Base-by-base conservation (phyloP, 2,888 invertebrate species). In the Ophion obscuratus region DNA sequence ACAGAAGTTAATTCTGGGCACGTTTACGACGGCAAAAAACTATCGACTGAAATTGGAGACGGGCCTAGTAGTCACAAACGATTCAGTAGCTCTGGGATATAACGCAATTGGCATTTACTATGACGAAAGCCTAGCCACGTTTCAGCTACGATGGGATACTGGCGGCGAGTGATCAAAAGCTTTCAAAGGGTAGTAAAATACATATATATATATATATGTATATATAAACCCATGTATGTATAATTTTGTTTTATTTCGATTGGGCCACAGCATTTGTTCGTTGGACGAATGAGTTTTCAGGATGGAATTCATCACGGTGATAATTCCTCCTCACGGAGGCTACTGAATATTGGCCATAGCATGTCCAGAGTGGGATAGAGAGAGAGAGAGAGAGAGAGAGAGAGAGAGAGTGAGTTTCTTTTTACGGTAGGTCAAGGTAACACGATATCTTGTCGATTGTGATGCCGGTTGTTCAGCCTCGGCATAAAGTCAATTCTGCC, bases 1-100 rank as follows among this genome's bases (percentile, higher is more conserved):
- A 89, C 85, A 86, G 89, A 90, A 92, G 92, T 92, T 92, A 92
- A 93, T 92, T 81, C 87, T 88, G 89, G 89, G 88, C 89, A 57
- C 91, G 90, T 93, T 93, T 93, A 93, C 92, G 93, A 93, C 92
- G 90, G 92, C 92, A 93, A 92, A 93, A 93, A 93, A 92, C 92
- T 91, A 92, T 92, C 92, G 91, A 91, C 88, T 89, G 93, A 93
- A 93, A 93, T 92, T 93, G 91, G 93, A 93, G 93, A 92, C 90
- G 91, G 87, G 86, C 88, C 89, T 92, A 91, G 90, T 90, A 89
- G 87, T 83, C 84, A 87, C 76, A 5, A 74, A 61, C 40, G 70
- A 53, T 80, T 80, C 66, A 47, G 79, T 40, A 59, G 9, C 40
- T 59, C 31, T 67, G 53, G 64, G 24, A 74, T 75, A 62, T 24